phyloP scores from a whole-genome alignment of 2,113 vertebrate species.

The Cyphomyrus discorhynchus region DNA sequence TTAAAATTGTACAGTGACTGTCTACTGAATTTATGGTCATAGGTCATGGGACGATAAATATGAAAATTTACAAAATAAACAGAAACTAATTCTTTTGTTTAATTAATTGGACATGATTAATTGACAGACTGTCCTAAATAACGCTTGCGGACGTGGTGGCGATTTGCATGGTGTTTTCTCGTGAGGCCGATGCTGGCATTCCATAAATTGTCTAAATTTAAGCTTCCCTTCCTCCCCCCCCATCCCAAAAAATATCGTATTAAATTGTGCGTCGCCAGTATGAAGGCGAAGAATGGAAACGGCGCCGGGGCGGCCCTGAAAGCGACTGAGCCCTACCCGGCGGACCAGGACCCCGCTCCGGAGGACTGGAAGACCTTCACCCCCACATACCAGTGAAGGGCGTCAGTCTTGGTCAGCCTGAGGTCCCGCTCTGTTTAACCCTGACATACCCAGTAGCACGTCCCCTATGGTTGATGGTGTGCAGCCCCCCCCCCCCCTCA shows the following conservation, averaged over 20 bases:
- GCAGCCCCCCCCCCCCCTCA: not conserved
- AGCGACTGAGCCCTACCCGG: constrained; percentile 20
- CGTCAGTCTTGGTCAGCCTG: not conserved
- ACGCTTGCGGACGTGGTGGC: not conserved
- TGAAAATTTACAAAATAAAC: not conserved
- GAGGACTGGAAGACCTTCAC: constrained; percentile 37
- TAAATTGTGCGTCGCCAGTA: constrained; percentile 8
- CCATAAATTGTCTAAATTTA: not conserved
- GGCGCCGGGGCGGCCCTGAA: constrained; percentile 27
- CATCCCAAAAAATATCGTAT: not conserved
- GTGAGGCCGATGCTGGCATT: not conserved
- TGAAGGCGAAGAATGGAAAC: constrained; percentile 48
- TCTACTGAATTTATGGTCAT: not conserved
- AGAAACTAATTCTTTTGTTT: not conserved
- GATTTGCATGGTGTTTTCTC: not conserved
- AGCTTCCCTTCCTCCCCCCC: not conserved
- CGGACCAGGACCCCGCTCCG: constrained; percentile 18
- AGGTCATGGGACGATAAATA: not conserved
- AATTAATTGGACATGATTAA: not conserved
- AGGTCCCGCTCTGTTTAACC: not conserved
- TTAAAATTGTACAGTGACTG: not conserved
- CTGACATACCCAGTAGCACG: not conserved
- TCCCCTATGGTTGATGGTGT: not conserved
- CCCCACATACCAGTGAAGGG: constrained; percentile 43
- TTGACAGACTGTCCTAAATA: not conserved